Evolutionary conservation across 2,888 invertebrate genomes (phyloP).

Genomic region (Caenorhabditis macrosperma): DNA sequence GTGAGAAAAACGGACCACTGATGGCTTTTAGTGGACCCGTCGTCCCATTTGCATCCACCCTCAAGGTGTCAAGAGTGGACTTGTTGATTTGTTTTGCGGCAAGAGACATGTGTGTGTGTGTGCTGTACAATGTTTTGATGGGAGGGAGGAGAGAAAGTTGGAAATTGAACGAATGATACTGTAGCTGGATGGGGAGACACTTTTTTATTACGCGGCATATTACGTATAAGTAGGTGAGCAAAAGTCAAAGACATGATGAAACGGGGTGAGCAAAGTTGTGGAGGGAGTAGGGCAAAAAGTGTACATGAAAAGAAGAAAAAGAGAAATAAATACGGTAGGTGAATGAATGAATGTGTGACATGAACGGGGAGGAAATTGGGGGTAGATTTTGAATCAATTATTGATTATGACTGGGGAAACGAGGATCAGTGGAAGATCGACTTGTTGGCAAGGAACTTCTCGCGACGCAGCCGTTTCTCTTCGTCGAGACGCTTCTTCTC

Average conservation of each 20-base stretch:
- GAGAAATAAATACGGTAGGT: slow-evolving; percentile 47
- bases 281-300: slow-evolving; percentile 27
- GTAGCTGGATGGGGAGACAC: not conserved
- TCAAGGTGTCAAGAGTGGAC: slow-evolving; percentile 51
- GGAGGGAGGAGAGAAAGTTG: slow-evolving; percentile 1
- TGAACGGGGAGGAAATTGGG: slow-evolving; percentile 27
- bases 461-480: slow-evolving; percentile 63
- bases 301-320: slow-evolving; percentile 23
- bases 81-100: slow-evolving; percentile 52
- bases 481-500: slow-evolving; percentile 65
- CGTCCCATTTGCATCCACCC: slow-evolving; percentile 52
- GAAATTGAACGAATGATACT: not conserved
- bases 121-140: slow-evolving; percentile 11
- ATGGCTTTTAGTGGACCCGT: slow-evolving; percentile 50
- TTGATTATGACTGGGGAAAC: not conserved
- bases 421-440: slow-evolving; percentile 68
- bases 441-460: slow-evolving; percentile 70
- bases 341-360: slow-evolving; percentile 18
- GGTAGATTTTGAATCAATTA: slow-evolving; percentile 34
- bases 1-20: slow-evolving; percentile 57
- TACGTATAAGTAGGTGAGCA: slow-evolving; percentile 23
- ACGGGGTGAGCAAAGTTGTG: slow-evolving; percentile 8
- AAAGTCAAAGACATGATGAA: slow-evolving; percentile 21
- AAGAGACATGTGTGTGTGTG: not conserved
- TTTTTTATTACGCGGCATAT: slow-evolving; percentile 40